Conservation (phyloP, 2,888 invertebrate genomes). For the Craniophora ligustri region DNA sequence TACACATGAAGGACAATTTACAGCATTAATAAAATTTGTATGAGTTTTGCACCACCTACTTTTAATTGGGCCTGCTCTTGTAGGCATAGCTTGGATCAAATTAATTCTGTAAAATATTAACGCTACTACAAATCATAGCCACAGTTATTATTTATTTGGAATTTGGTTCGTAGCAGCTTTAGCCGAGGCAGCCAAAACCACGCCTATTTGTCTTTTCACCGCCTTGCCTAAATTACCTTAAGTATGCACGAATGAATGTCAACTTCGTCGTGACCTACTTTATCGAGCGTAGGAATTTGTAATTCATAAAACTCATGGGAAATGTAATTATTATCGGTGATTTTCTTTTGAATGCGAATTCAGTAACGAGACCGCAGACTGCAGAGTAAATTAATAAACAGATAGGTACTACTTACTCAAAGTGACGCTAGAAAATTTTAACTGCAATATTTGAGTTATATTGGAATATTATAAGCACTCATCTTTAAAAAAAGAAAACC, state of each 20-base stretch:
- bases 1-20: too few relatives aligned
- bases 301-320: constrained; percentile 34
- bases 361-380: neutral
- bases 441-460: too few relatives aligned
- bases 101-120: neutral
- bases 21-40: too few relatives aligned
- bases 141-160: neutral
- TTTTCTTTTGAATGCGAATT: constrained; percentile 11
- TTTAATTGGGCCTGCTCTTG: too few relatives aligned
- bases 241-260: constrained; percentile 32
- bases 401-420: too few relatives aligned
- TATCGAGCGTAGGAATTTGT: constrained; percentile 25
- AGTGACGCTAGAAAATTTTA: too few relatives aligned
- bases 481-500: too few relatives aligned
- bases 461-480: too few relatives aligned
- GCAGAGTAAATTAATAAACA: neutral
- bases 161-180: constrained; percentile 2
- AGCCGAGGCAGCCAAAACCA: constrained; percentile 11
- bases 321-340: constrained; percentile 20
- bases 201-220: constrained; percentile 41
- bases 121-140: neutral
- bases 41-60: too few relatives aligned
- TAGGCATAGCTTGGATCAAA: too few relatives aligned
- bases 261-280: constrained; percentile 46
- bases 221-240: constrained; percentile 42